Base-by-base conservation (phyloP, 1,140 invertebrate species). In the Lucilia cuprina region DNA sequence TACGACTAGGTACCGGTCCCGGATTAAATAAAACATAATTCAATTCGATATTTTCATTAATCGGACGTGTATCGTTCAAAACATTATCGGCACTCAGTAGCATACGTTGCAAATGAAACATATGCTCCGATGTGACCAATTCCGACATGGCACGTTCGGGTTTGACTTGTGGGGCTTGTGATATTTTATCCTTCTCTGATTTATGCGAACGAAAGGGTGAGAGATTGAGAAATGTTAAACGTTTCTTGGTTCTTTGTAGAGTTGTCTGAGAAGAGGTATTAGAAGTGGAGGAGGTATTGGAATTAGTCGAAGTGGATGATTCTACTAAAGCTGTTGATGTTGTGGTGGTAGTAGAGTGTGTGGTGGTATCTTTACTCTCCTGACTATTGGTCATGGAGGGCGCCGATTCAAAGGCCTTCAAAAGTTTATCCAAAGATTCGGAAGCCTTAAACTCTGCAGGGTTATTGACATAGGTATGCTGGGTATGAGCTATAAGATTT, bases 21-120 rank as follows among this genome's bases (percentile, higher is more conserved):
- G 90, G 90, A 84, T 91, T 89, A 25, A 91, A 91, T 10, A 91
- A 77, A 10, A 91, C 90, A 83, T 91, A 91, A 84, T 91, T 91
- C 10, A 89, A 91, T 82, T 91, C 90, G 74, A 89, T 88, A 30
- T 89, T 89, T 60, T 90, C 90, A 3, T 89, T 91, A 83, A 88
- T 86, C 0, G 89, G 86, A 9, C 89, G 86, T 30, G 87, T 88
- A 82, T 88, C 88, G 34, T 70, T 70, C 21, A 84, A 84, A 34
- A 84, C 65, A 21, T 86, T 75, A 8, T 85, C 82, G 74, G 55
- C 70, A 34, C 82, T 82, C 5, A 85, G 85, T 30, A 90, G 70
- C 83, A 90, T 49, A 17, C 88, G 86, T 34, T 90, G 89, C 78
- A 90, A 78, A 49, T 90, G 89, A 49, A 90, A 25, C 87, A 90